These are phyloP conservation scores for Ciconia maguari DNA, from an alignment of 2,113 vertebrate species.

Conservation along the genomic window DNA sequence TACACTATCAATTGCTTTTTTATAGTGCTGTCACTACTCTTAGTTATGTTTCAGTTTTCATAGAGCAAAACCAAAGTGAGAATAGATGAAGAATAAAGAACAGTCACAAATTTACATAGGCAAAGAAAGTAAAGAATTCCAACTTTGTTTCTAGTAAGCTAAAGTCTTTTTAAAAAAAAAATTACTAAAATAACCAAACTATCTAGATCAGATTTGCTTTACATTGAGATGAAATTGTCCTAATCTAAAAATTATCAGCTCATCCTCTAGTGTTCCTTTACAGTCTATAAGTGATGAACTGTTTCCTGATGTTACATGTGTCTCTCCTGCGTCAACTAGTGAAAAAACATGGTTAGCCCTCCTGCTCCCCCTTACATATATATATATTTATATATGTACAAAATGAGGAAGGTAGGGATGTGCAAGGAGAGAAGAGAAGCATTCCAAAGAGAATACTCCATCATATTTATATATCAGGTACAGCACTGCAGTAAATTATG, in stretches of 20 bases:
- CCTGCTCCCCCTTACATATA: not conserved
- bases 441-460: not conserved
- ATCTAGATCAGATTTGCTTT: not conserved
- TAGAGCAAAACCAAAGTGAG: not conserved
- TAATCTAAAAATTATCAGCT: not conserved
- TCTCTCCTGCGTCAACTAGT: not conserved
- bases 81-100: not conserved
- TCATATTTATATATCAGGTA: not conserved
- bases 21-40: not conserved
- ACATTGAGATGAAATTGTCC: not conserved
- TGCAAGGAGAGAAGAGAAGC: rapidly evolving
- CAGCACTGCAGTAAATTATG: not conserved
- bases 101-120: not conserved
- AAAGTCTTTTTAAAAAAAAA: not conserved
- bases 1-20: not conserved
- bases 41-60: not conserved
- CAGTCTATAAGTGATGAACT: not conserved
- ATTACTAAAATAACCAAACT: not conserved
- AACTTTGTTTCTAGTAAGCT: not conserved
- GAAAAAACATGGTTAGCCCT: not conserved
- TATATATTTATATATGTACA: no score
- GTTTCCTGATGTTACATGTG: not conserved
- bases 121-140: not conserved
- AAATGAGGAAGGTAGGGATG: not conserved
- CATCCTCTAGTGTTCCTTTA: not conserved